Base-by-base conservation (phyloP, 1,140 invertebrate genomes). In the Geopemphigus sp. region DNA sequence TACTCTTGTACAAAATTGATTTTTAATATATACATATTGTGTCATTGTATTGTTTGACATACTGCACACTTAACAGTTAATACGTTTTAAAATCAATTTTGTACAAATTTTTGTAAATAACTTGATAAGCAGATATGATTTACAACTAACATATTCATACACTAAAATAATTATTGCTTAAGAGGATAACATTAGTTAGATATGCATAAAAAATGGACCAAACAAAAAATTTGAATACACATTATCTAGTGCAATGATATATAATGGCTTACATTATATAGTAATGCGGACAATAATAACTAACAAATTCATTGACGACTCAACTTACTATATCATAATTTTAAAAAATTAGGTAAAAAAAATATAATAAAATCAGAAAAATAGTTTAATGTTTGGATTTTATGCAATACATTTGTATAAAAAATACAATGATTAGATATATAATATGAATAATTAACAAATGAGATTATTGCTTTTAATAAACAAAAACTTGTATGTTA, bases 171-270 rank as follows among this genome's bases (percentile, higher is more conserved):
- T 53, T 72, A 32, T 72, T 72, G 50, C 26, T 17, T 54, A 29
- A 53, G 1, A 53, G 24, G 53, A 12, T 11, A 50, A 54, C 50
- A 29, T 29, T 10, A 17, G 19, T 72, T 26, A 54, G 50, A 72
- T 72, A 53, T 54, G 47, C 29, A 76, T 47, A 59, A 57, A 74
- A 29, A 74, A 76, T n/a, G 54, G n/a, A 22, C 2, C 22, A 0
- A 24, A 57, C 57, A 59, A 32, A 59, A 24, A 59, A 72, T 5
- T 10, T 39, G 15, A 24, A 5, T 76, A 59, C 12, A 29, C 54
- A 57, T 29, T 59, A 59, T 53, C 53, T 74, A 57, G 53, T 74
- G 26, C 54, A 57, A 54, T 76, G 72, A 76, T 39, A 12, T 57
- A 17, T 68, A n/a, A 50, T 24, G 22, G 22, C 17, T 50, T 68